A percentile compares a stretch with the other conserved stretches of the same genome.
Evolutionary conservation across 2,797 vertebrate species (phyloP).

Genomic region (Galago senegalensis): DNA sequence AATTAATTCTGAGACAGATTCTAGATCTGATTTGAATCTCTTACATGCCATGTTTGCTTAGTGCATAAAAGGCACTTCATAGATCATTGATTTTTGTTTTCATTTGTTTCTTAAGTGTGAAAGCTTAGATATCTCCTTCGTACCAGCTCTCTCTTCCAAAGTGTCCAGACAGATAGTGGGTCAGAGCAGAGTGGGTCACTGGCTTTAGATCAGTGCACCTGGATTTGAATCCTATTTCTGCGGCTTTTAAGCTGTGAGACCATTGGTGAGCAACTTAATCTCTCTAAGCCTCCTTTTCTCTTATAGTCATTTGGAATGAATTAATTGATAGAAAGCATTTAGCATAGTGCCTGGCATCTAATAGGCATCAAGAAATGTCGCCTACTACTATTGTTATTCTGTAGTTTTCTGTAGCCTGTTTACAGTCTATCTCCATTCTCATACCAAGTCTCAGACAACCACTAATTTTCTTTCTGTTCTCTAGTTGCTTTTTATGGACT

Average conservation of each 20-base stretch:
- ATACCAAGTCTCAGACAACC: background rate
- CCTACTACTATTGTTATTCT: background rate
- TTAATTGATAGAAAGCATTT: background rate
- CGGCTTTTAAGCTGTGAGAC: background rate
- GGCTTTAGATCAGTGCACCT: background rate
- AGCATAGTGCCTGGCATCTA: background rate
- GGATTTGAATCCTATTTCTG: background rate
- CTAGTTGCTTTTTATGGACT: background rate
- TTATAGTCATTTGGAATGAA: background rate
- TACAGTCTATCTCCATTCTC: rapidly evolving
- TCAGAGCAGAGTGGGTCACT: background rate
- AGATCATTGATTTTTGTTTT: background rate
- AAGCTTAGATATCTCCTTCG: background rate
- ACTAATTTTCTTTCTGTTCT: background rate
- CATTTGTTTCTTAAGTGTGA: background rate
- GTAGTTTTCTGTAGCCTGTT: background rate
- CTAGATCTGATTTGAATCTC: background rate
- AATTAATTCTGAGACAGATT: background rate
- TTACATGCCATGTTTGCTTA: background rate
- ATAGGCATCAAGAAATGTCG: background rate
- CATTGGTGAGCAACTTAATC: background rate
- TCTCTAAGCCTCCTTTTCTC: background rate
- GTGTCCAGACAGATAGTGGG: background rate
- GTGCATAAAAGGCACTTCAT: background rate
- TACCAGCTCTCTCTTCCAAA: background rate